Conservation (phyloP, 2,113 vertebrate genomes). For the Bos taurus region ARS-UCD2.0 NC_037345.1:33669501-33670000, state of each 20-base stretch:
- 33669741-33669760: background rate
- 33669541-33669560: background rate
- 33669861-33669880: background rate
- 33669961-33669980: background rate
- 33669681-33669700: background rate
- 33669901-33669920: background rate
- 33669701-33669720: background rate
- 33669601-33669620: background rate
- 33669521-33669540: background rate
- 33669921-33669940: background rate
- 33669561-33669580: background rate
- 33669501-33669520: background rate
- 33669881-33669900: background rate
- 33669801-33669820: background rate
- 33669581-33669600: background rate
- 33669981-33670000: background rate
- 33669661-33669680: background rate
- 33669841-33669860: background rate
- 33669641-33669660: background rate
- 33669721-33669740: background rate
- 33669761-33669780: background rate
- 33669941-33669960: background rate
- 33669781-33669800: background rate
- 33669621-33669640: background rate
- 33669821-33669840: background rate